Conservation (phyloP, 2,888 invertebrate species). For the Lobophora halterata region DNA sequence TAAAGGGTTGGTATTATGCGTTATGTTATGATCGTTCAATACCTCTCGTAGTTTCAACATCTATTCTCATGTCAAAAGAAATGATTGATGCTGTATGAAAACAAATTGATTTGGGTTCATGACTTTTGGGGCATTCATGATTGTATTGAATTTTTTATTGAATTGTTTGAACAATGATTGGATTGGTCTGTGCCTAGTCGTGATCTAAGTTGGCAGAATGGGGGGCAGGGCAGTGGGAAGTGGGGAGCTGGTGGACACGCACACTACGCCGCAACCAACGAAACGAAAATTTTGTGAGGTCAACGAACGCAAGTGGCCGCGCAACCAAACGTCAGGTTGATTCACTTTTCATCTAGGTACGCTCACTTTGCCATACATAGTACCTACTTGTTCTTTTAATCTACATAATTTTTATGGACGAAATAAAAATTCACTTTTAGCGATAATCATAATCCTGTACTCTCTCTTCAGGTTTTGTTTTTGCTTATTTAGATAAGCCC, state of each 20-base stretch:
- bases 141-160: conserved; percentile 39
- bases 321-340: conserved; percentile 73
- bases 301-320: conserved; percentile 77
- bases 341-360: conserved; percentile 80
- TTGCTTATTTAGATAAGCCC: no score
- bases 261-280: conserved; percentile 67
- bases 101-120: conserved; percentile 33
- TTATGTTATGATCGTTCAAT: conserved; percentile 36
- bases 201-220: conserved; percentile 66
- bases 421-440: conserved; percentile 59
- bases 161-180: conserved; percentile 47
- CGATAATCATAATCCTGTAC: conserved; percentile 6
- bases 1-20: conserved; percentile 27
- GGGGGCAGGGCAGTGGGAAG: conserved; percentile 40
- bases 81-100: conserved; percentile 38
- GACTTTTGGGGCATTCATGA: conserved; percentile 21
- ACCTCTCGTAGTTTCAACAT: conserved; percentile 35
- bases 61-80: conserved; percentile 26
- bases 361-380: conserved; percentile 60
- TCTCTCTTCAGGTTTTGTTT: conserved; percentile 1
- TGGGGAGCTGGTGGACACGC: conserved; percentile 46
- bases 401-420: conserved; percentile 53
- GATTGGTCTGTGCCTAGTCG: conserved; percentile 50
- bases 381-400: conserved; percentile 42
- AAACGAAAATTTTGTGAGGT: conserved; percentile 80